Evolutionary conservation across 2,113 vertebrate species (phyloP).

Genomic region (Hiodon tergisus): DNA sequence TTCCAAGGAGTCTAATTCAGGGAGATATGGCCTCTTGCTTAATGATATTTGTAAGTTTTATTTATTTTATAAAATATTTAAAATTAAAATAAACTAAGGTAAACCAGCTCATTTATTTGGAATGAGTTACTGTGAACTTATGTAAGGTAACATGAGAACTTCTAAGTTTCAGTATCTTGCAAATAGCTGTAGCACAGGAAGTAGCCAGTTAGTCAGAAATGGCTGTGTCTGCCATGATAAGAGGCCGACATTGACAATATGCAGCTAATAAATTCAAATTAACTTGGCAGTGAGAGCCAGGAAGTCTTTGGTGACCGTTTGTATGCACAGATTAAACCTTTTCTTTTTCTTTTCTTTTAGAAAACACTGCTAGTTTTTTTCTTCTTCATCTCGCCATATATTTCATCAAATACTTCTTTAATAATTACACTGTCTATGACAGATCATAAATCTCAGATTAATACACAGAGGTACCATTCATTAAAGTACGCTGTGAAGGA

Average conservation of each 20-base stretch:
- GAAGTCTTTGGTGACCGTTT: conserved; percentile 84
- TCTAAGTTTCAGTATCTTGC: conserved; percentile 23
- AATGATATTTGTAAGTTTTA: background rate
- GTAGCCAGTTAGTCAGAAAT: conserved; percentile 82
- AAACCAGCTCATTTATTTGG: conserved; percentile 2
- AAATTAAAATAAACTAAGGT: too few relatives aligned
- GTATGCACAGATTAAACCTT: conserved; percentile 82
- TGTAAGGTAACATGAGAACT: conserved; percentile 5
- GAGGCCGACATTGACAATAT: conserved; percentile 86
- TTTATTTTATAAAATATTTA: too few relatives aligned
- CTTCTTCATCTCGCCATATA: conserved; percentile 26
- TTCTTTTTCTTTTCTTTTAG: background rate
- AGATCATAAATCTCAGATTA: conserved; percentile 56
- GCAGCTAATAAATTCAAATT: conserved; percentile 88
- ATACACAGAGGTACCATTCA: conserved; percentile 56
- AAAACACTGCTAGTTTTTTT: background rate
- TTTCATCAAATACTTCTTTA: conserved; percentile 41
- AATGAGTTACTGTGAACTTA: conserved; percentile 15
- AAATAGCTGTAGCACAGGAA: conserved; percentile 36
- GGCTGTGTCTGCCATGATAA: conserved; percentile 84
- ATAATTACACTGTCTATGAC: conserved; percentile 47
- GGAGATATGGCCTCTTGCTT: background rate
- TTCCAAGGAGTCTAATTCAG: background rate
- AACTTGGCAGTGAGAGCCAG: conserved; percentile 86
- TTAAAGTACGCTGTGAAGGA: conserved; percentile 63